These are phyloP conservation scores for Rana temporaria DNA, from an alignment of 2,113 vertebrate species.

Conservation along the genomic window DNA sequence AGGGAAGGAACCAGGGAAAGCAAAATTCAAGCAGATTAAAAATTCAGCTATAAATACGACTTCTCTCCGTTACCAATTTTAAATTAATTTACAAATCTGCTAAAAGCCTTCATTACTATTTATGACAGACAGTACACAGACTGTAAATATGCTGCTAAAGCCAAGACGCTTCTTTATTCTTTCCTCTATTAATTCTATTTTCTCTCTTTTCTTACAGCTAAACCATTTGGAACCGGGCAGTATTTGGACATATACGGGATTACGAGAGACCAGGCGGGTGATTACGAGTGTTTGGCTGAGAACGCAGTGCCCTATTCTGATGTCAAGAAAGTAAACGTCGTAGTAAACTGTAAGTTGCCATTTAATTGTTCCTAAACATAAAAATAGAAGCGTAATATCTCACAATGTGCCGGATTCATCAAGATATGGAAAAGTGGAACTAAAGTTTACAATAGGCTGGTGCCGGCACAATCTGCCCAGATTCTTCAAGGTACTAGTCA, in stretches of 20 bases:
- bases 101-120: slow-evolving; percentile 40
- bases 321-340: slow-evolving; percentile 91
- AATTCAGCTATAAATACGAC: neutral
- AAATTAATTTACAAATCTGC: neutral
- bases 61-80: slow-evolving; percentile 3
- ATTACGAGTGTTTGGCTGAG: slow-evolving; percentile 94
- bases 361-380: no score
- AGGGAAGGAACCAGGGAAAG: no score
- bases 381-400: no score
- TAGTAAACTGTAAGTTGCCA: slow-evolving; percentile 93
- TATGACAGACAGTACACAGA: slow-evolving; percentile 1
- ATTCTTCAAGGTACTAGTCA: no score
- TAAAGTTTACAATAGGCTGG: no score
- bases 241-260: slow-evolving; percentile 96
- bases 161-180: slow-evolving; percentile 7
- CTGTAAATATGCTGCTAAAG: slow-evolving; percentile 14
- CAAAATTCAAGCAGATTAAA: no score
- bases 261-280: slow-evolving; percentile 92
- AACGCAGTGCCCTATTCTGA: slow-evolving; percentile 95
- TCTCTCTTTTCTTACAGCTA: slow-evolving; percentile 75
- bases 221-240: slow-evolving; percentile 91
- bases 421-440: no score
- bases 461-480: no score
- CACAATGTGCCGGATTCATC: no score
- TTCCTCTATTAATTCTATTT: slow-evolving; percentile 20